Percentiles rank a stretch among this genome's conserved stretches.
These are phyloP conservation scores for Chelonia mydas DNA, from an alignment of 2,797 vertebrate species.

Conservation along the genomic window DNA sequence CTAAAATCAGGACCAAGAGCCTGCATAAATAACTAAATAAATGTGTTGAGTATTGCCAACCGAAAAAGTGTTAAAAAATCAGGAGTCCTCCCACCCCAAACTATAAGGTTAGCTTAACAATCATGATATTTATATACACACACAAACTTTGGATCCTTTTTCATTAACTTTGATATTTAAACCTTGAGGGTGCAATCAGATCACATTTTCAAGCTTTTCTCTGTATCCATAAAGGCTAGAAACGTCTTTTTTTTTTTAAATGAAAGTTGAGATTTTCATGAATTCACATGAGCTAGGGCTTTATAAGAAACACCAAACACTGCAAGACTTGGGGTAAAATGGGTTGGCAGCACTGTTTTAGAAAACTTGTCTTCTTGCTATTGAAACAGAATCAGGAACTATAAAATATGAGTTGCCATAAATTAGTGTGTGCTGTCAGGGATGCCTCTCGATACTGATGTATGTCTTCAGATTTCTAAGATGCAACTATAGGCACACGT, in stretches of 20 bases:
- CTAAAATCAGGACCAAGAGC: not conserved
- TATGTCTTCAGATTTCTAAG: not conserved
- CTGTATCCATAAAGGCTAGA: not conserved
- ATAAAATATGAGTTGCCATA: not conserved
- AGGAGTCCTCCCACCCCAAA: not conserved
- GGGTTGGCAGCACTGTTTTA: not conserved
- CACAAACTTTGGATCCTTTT: not conserved
- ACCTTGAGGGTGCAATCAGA: not conserved
- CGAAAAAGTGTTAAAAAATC: not conserved
- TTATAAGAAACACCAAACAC: not conserved
- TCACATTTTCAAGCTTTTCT: not conserved
- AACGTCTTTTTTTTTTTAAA: not conserved
- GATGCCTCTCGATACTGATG: not conserved
- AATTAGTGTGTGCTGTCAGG: not conserved
- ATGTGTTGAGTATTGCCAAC: not conserved
- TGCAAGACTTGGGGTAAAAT: not conserved
- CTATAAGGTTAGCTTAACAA: not conserved
- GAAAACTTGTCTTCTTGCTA: not conserved
- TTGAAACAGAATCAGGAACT: constrained; percentile 25
- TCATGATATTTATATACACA: not conserved
- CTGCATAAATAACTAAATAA: not conserved
- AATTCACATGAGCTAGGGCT: not conserved
- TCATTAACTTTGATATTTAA: not conserved
- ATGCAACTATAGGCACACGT: not conserved
- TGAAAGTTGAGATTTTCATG: not conserved